Evolutionary conservation across 2,113 vertebrate genomes (phyloP), one percentile per base, ranked within the genome.

Genomic region (Engystomops pustulosus): DNA sequence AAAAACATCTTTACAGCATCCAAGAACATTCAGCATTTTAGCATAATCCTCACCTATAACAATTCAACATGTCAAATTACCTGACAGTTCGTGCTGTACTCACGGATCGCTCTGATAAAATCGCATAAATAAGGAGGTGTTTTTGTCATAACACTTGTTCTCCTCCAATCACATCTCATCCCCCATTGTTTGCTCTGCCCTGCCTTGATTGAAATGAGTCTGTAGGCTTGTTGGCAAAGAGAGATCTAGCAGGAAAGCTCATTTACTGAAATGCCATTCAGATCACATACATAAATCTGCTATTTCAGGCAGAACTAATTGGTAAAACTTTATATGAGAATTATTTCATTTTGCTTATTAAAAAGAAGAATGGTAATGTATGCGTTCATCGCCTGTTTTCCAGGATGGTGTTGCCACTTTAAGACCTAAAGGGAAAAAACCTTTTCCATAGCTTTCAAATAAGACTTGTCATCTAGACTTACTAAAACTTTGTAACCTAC

Each of bases 51-150:
- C 51, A 58, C 34, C 75, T 60, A 53, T 76, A 41, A 60, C 75
- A 78, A 78, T 78, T 78, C 75, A 78, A 78, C 49, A 78, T 78
- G 75, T 78, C 75, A 78, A 78, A 78, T 55, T 78, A 78, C 55
- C 75, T 78, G 75, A 78, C 75, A 78, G 75, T 41, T 78, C 32
- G n/a, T 78, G 47, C 18, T 14, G 47, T 58, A 60, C 47, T 60
- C 53, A 9, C 75, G 10, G 53, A 78, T 38, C 51, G 34, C 53
- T 78, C 75, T 78, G 47, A 41, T 58, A 78, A 58, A 60, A 78
- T 58, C 14, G 75, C 75, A 78, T 78, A 58, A 78, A 78, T 78
- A 78, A 60, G 53, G 75, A 60, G 75, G 75, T 78, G 51, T 60
- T 10, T 60, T 78, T 78, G 75, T 78, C 53, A 78, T 58, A 78